phyloP scores from a whole-genome alignment of 2,888 invertebrate species.

The Coelinius sp. region DNA sequence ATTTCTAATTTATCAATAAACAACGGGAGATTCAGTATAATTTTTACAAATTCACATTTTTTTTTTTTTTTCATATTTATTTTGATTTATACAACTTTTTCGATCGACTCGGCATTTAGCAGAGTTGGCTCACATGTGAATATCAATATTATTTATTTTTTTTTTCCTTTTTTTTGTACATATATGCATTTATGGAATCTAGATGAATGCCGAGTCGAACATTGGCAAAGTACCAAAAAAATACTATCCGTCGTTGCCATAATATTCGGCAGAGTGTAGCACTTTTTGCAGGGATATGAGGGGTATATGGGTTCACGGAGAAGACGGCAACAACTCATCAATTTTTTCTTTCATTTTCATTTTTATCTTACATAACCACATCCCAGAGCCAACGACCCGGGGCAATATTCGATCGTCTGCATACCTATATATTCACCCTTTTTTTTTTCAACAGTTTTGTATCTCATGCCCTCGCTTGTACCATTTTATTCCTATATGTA shows the following conservation, averaged over 20 bases:
- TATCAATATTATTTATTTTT: not conserved
- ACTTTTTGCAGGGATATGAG: not conserved
- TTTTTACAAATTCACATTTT: not conserved
- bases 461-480: slow-evolving; percentile 4
- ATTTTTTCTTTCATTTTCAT: slow-evolving; percentile 40
- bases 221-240: not conserved
- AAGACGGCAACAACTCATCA: slow-evolving; percentile 13
- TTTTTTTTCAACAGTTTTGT: not conserved
- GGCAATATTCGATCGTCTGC: slow-evolving; percentile 34
- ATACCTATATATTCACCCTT: slow-evolving; percentile 18
- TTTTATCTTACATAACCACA: slow-evolving; percentile 48
- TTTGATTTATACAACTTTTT: not conserved
- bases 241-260: slow-evolving; percentile 24
- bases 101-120: not conserved
- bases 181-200: not conserved
- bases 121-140: not conserved
- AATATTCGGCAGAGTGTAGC: slow-evolving; percentile 48
- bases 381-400: slow-evolving; percentile 47
- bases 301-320: not conserved
- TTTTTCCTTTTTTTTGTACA: not conserved
- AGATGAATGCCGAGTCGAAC: slow-evolving; percentile 17
- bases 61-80: not conserved
- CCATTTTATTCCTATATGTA: slow-evolving; percentile 5
- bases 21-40: not conserved
- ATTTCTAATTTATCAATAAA: slow-evolving; percentile 20